These are phyloP conservation scores for Nomada fabriciana DNA, from an alignment of 2,888 invertebrate species.

Conservation along the genomic window DNA sequence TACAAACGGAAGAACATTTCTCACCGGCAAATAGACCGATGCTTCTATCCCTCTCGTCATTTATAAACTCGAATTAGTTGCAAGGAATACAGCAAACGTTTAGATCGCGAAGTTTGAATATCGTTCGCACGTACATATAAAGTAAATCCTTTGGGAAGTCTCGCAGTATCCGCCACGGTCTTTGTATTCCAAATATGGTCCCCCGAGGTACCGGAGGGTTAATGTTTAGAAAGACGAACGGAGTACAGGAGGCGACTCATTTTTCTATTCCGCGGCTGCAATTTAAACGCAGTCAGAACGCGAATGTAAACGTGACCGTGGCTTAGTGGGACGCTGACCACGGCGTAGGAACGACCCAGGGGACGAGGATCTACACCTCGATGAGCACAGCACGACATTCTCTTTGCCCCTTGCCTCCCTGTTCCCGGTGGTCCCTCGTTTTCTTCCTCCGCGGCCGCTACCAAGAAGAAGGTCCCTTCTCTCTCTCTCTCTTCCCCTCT, in stretches of 20 bases:
- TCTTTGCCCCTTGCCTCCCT: constrained; percentile 77
- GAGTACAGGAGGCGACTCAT: constrained; percentile 43
- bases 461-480: constrained; percentile 70
- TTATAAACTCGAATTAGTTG: too few relatives aligned
- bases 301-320: constrained; percentile 80
- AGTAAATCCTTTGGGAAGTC: too few relatives aligned
- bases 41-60: too few relatives aligned
- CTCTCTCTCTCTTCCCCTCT: constrained; percentile 49
- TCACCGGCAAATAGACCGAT: neutral
- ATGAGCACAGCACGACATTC: constrained; percentile 84
- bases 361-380: constrained; percentile 85
- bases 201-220: too few relatives aligned
- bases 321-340: constrained; percentile 84
- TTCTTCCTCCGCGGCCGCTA: constrained; percentile 68
- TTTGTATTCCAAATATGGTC: too few relatives aligned
- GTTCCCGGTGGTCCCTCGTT: constrained; percentile 67
- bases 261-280: constrained; percentile 66
- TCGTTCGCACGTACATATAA: too few relatives aligned
- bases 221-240: neutral
- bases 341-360: constrained; percentile 81
- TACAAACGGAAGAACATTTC: neutral
- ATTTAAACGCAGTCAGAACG: constrained; percentile 68
- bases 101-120: too few relatives aligned
- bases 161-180: too few relatives aligned
- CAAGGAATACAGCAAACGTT: too few relatives aligned